Conservation (phyloP, 2,797 vertebrate genomes). For the Gymnoscopelus microlampas region DNA sequence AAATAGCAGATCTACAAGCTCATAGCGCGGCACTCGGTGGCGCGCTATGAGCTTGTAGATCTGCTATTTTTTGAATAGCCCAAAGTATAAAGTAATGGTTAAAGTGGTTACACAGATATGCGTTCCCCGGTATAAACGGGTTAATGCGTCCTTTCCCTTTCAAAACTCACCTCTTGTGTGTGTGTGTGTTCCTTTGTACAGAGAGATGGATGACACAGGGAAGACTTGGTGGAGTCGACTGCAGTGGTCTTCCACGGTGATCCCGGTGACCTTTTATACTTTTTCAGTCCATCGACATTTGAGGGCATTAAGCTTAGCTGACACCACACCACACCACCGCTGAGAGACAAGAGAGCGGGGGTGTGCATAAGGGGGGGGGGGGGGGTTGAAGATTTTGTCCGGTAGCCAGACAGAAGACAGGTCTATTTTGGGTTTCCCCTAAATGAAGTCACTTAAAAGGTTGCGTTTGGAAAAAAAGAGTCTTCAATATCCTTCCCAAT, state of each 20-base stretch:
- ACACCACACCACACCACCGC: constrained; percentile 64
- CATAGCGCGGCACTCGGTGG: too few species aligned
- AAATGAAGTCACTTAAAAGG: constrained; percentile 89
- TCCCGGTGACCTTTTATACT: constrained; percentile 82
- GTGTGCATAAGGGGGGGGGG: constrained; percentile 5
- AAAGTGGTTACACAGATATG: too few species aligned
- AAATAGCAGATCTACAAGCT: too few species aligned
- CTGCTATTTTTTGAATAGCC: too few species aligned
- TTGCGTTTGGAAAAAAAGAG: constrained; percentile 85
- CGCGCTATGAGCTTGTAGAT: too few species aligned
- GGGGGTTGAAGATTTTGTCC: constrained; percentile 61
- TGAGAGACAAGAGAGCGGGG: too few species aligned
- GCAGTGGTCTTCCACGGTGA: constrained; percentile 74
- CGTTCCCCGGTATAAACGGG: too few species aligned
- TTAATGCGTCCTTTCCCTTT: constrained; percentile 2
- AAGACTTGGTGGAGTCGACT: constrained; percentile 75
- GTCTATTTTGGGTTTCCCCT: constrained; percentile 84
- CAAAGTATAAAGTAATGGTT: too few species aligned
- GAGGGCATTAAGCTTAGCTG: constrained; percentile 80
- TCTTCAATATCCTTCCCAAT: constrained; percentile 67
- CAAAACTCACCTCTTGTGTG: constrained; percentile 80
- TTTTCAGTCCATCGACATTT: constrained; percentile 73
- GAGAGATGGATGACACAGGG: constrained; percentile 68
- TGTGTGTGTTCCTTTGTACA: constrained; percentile 68
- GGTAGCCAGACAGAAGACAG: constrained; percentile 53